Conservation (phyloP, 2,888 invertebrate species). For the Eristalis pertinax region DNA sequence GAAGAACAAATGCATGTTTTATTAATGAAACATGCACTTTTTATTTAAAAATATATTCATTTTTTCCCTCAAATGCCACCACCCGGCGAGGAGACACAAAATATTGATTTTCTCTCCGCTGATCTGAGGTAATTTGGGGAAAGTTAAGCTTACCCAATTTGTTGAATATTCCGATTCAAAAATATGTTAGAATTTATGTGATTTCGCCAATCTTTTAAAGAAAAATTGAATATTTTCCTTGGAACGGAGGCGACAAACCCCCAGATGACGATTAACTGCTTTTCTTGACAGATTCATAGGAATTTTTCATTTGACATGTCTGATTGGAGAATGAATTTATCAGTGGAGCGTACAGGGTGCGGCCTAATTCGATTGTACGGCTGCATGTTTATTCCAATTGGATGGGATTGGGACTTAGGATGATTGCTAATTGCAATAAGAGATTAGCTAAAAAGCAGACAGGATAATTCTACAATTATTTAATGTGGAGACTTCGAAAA, state of each 20-base stretch:
- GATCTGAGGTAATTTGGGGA: not conserved
- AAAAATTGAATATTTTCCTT: conserved; percentile 42
- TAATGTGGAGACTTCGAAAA: too few relatives aligned
- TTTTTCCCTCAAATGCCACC: conserved; percentile 2
- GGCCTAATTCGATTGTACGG: too few relatives aligned
- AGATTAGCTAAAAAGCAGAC: too few relatives aligned
- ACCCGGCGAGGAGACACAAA: conserved; percentile 42
- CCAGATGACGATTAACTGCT: conserved; percentile 54
- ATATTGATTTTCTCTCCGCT: conserved; percentile 46
- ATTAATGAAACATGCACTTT: not conserved
- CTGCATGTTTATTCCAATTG: too few relatives aligned
- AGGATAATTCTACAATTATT: too few relatives aligned
- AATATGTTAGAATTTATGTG: conserved; percentile 9
- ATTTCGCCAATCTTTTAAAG: conserved; percentile 46
- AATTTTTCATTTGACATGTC: conserved; percentile 41
- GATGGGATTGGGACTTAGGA: too few relatives aligned
- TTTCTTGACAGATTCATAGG: conserved; percentile 33
- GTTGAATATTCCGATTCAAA: not conserved
- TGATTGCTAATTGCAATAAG: too few relatives aligned
- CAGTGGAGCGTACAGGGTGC: conserved; percentile 39
- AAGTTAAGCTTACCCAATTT: conserved; percentile 23
- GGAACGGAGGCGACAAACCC: conserved; percentile 29
- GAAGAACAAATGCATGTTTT: not conserved
- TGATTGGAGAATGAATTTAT: not conserved
- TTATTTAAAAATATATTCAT: not conserved